phyloP scores from a whole-genome alignment of 2,888 invertebrate species.

The Pharmacophagus antenor region DNA sequence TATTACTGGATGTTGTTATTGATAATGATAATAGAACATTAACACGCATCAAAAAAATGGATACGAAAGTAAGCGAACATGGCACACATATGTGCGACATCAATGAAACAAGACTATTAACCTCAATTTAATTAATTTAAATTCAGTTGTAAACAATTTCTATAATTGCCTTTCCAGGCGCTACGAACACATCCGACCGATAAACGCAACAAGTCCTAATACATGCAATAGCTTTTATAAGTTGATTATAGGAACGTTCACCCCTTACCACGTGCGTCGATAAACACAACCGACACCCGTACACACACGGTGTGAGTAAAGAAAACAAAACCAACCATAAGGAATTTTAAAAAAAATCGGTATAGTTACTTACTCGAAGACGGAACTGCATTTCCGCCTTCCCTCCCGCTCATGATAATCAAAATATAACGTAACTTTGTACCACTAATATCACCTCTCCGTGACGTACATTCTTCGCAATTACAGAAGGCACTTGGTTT shows the following conservation, averaged over 20 bases:
- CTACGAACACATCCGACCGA: constrained; percentile 67
- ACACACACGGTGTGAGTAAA: constrained; percentile 32
- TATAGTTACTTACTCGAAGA: constrained; percentile 72
- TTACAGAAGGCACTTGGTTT: constrained; percentile 59
- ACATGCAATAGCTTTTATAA: constrained; percentile 48
- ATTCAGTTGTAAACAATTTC: constrained; percentile 70
- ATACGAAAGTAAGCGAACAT: constrained; percentile 66
- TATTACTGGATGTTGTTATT: constrained; percentile 59
- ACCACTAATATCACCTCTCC: constrained; percentile 74
- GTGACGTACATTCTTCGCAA: constrained; percentile 66
- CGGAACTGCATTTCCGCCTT: constrained; percentile 80
- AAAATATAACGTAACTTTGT: constrained; percentile 58
- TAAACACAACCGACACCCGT: constrained; percentile 38
- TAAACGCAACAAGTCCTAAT: constrained; percentile 60
- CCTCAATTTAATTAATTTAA: constrained; percentile 76
- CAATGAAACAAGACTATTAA: constrained; percentile 73
- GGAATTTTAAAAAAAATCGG: constrained; percentile 43
- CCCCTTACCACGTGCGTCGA: constrained; percentile 43
- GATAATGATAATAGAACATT: constrained; percentile 42
- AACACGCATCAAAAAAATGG: constrained; percentile 39
- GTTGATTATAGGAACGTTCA: constrained; percentile 40
- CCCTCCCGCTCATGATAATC: constrained; percentile 77
- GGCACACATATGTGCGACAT: constrained; percentile 77
- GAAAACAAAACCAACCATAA: constrained; percentile 34
- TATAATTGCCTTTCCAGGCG: constrained; percentile 65